Base-by-base conservation (phyloP, 1,140 invertebrate genomes). In the Doryteuthis pealeii region DNA sequence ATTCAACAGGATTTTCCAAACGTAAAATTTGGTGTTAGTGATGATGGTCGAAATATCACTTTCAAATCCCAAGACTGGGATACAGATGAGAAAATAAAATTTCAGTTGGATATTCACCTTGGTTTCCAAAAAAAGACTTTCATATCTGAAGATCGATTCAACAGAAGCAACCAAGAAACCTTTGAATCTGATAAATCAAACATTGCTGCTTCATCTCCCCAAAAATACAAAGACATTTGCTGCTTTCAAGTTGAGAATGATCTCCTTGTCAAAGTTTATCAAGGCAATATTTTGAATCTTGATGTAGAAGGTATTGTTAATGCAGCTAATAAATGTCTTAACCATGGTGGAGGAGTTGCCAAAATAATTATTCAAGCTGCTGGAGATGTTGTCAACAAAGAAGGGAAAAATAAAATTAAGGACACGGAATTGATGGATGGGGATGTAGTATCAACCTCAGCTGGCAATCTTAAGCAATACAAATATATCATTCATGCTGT, bases 241-340 rank as follows among this genome's bases (percentile, higher is more conserved):
- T 40, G 35, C 10, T 40, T 40, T 40, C 3, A 3, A 40, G 10
- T 40, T 40, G 10, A 40, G 10, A 31, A 62, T 73, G 43, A 43
- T 54, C 65, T 81, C 3, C 70, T 71, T 26, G 75, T 85, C 14
- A 58, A 71, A 49, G 74, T 82, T 43, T 81, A 79, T 45, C 71
- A 76, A 72, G 94, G 94, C n/a, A 93, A 95, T 85, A 96, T 97
- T 28, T 95, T 94, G 1, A 90, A 89, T 62, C 87, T 96, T 10
- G 92, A 94, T 90, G 90, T 96, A 62, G 94, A 96, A 90, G 93
- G 91, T 1, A 95, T 97, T 83, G 95, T 96, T 0, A 97, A 96
- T 91, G 95, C 95, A 71, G 95, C 95, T 2, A 96, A 97, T 87
- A 90, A 89, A 12, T 83, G 85, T 28, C 88, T 97, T 28, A 83